Conservation (phyloP, 2,888 invertebrate species). For the Aethes cnicana region DNA sequence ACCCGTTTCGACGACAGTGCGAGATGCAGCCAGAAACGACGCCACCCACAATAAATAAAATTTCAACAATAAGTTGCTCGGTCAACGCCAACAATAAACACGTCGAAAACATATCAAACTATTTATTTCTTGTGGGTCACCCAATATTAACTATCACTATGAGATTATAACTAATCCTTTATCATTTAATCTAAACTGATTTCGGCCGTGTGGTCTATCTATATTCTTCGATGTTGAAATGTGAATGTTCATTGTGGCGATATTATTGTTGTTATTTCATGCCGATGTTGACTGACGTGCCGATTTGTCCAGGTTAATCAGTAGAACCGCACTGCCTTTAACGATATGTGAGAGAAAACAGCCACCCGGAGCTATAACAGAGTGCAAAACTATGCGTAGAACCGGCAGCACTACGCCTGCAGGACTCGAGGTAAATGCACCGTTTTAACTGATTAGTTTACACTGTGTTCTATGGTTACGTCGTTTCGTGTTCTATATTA, state of each 20-base stretch:
- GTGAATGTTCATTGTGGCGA: constrained; percentile 37
- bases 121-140: constrained; percentile 66
- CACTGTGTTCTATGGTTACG: constrained; percentile 14
- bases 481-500: constrained; percentile 30
- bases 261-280: constrained; percentile 54
- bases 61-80: constrained; percentile 28
- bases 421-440: constrained; percentile 76
- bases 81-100: constrained; percentile 32
- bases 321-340: constrained; percentile 76
- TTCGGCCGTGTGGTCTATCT: constrained; percentile 66
- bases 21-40: constrained; percentile 6
- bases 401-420: constrained; percentile 57
- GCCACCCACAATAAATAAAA: constrained; percentile 56
- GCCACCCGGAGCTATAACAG: constrained; percentile 62
- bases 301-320: constrained; percentile 77
- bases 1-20: constrained; percentile 20
- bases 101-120: constrained; percentile 36
- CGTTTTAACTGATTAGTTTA: constrained; percentile 59
- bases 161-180: constrained; percentile 44
- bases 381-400: constrained; percentile 44
- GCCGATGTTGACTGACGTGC: constrained; percentile 64
- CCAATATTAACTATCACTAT: constrained; percentile 44
- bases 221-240: constrained; percentile 38
- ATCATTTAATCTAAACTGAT: constrained; percentile 7
- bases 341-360: constrained; percentile 62